Evolutionary conservation across 30 jellyfish, hydroid and myxozoan species (phyloP).

Genomic region (Phacellophora camtschatica): DNA sequence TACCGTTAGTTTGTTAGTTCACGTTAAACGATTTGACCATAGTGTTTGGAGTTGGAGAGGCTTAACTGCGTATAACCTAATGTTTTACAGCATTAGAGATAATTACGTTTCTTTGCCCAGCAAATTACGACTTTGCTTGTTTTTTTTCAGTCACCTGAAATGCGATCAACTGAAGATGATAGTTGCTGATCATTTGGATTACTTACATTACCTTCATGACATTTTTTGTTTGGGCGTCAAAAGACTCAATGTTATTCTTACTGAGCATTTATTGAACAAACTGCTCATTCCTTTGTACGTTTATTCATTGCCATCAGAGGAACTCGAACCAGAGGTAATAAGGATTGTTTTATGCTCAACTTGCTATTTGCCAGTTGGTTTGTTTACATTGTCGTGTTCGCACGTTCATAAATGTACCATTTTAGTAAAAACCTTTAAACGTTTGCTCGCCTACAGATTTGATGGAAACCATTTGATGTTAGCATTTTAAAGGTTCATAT

Average conservation of each 20-base stretch:
- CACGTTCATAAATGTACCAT: too few relatives aligned
- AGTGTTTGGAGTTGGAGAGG: too few relatives aligned
- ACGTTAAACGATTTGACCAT: too few relatives aligned
- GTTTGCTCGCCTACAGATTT: too few relatives aligned
- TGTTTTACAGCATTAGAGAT: too few relatives aligned
- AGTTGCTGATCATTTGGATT: constrained; percentile 91
- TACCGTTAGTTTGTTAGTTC: too few relatives aligned
- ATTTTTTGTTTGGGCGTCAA: constrained; percentile 76
- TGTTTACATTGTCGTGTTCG: neutral
- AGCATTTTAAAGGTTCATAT: too few relatives aligned
- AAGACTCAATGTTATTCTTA: constrained; percentile 63
- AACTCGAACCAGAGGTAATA: constrained; percentile 40
- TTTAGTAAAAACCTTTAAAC: too few relatives aligned
- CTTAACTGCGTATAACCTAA: too few relatives aligned
- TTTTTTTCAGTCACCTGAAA: constrained; percentile 87
- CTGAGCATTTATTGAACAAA: constrained; percentile 84
- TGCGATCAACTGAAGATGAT: constrained; percentile 78
- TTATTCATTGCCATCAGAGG: constrained; percentile 76
- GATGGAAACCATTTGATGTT: too few relatives aligned
- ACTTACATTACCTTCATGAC: constrained; percentile 86
- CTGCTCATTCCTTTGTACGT: constrained; percentile 86
- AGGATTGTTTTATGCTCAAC: neutral
- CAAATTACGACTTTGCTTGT: too few relatives aligned
- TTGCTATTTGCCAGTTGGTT: neutral
- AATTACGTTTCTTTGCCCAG: too few relatives aligned